phyloP scores from a whole-genome alignment of 2,888 invertebrate genomes.

The Nycteola revayana region DNA sequence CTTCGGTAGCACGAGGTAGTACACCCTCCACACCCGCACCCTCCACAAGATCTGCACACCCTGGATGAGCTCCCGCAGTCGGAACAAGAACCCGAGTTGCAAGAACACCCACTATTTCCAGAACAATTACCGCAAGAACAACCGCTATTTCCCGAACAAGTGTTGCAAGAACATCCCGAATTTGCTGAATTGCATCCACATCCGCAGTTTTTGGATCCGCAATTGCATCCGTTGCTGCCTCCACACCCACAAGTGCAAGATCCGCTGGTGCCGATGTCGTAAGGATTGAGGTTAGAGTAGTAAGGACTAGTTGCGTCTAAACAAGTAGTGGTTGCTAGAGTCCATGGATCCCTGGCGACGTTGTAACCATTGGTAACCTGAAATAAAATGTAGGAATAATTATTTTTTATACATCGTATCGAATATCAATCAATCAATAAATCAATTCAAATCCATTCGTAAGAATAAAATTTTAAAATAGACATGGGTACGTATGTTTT shows the following conservation, averaged over 20 bases:
- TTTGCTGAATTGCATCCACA: neutral
- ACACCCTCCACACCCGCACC: too few relatives aligned
- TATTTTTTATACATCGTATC: neutral
- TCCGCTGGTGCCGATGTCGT: slow-evolving; percentile 8
- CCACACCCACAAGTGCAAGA: neutral
- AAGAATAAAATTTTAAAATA: too few relatives aligned
- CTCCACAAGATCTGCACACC: too few relatives aligned
- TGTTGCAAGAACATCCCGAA: neutral
- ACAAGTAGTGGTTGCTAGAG: slow-evolving; percentile 26
- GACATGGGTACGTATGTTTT: too few relatives aligned
- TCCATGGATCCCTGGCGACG: slow-evolving; percentile 38
- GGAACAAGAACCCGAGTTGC: neutral
- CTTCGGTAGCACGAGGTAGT: slow-evolving; percentile 41
- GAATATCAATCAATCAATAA: too few relatives aligned
- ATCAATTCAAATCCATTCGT: too few relatives aligned
- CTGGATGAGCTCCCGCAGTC: neutral
- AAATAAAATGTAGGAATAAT: slow-evolving; percentile 8
- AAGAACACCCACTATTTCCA: slow-evolving; percentile 5
- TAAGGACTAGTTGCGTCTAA: slow-evolving; percentile 23
- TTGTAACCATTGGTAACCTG: slow-evolving; percentile 40
- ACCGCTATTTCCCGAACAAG: slow-evolving; percentile 4
- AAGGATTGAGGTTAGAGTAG: neutral
- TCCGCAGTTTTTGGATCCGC: neutral
- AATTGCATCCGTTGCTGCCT: neutral
- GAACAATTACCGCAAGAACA: neutral